Percentiles rank a stretch among this genome's conserved stretches.
These are phyloP conservation scores for Paratilapia polleni DNA, from an alignment of 2,113 vertebrate species.

Conservation along the genomic window DNA sequence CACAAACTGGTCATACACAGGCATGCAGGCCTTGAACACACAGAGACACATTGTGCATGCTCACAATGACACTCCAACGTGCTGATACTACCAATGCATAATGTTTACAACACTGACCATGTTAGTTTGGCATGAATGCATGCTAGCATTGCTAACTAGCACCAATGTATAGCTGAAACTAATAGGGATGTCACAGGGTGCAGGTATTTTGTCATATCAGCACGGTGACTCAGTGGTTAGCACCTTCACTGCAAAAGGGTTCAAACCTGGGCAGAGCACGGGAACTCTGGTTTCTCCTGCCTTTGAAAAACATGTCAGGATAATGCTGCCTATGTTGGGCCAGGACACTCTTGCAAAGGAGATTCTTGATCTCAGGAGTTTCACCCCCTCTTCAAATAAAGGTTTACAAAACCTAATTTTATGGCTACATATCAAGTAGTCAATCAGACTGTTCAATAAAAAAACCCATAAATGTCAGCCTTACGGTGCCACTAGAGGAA, in stretches of 20 bases:
- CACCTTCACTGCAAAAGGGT: no score
- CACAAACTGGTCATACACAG: conserved; percentile 9
- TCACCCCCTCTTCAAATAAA: no score
- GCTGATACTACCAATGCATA: background rate
- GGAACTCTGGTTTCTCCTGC: no score
- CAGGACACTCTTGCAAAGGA: no score
- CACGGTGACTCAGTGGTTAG: no score
- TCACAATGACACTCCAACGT: background rate
- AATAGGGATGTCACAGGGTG: background rate
- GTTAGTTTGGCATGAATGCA: background rate
- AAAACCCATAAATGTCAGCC: background rate
- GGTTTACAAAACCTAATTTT: background rate
- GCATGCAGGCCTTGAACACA: background rate
- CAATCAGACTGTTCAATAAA: background rate
- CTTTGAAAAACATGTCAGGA: no score
- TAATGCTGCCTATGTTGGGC: no score
- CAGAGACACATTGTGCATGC: background rate
- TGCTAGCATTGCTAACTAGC: background rate
- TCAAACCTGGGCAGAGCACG: no score
- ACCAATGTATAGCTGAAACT: background rate
- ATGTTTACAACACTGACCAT: background rate
- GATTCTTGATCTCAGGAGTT: background rate
- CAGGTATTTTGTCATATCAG: no score
- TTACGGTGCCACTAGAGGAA: background rate
- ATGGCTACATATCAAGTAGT: background rate